Evolutionary conservation across 2,113 vertebrate genomes (phyloP).

Genomic region (Galeopterus variegatus): DNA sequence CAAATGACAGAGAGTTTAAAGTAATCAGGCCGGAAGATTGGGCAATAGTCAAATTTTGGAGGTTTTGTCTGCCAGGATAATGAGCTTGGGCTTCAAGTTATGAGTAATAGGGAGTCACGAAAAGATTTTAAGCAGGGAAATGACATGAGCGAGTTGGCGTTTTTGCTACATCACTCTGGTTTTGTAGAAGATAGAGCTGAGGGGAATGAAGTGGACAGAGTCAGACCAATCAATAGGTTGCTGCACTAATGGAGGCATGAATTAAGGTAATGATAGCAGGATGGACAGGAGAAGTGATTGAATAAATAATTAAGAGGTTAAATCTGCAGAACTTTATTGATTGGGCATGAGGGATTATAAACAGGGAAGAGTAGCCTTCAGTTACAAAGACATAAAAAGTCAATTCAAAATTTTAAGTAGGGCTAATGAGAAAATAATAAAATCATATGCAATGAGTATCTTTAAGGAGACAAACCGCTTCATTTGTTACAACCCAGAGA

Average conservation of each 20-base stretch:
- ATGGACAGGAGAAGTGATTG: conserved; percentile 10
- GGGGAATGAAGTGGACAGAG: neutral
- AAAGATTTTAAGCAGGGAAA: conserved; percentile 8
- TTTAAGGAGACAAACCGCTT: conserved; percentile 56
- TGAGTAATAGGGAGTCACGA: neutral
- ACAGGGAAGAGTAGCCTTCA: conserved; percentile 26
- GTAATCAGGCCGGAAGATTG: neutral
- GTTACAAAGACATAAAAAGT: conserved; percentile 62
- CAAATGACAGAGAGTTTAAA: neutral
- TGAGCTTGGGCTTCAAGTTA: conserved; percentile 52
- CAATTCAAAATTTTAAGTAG: conserved; percentile 63
- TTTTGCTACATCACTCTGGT: conserved; percentile 17
- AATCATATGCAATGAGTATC: neutral
- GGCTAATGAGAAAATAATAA: conserved; percentile 64
- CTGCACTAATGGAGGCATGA: conserved; percentile 13
- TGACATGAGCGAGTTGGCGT: neutral
- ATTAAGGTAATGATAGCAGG: conserved; percentile 11
- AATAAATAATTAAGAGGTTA: conserved; percentile 70
- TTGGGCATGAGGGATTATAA: conserved; percentile 9
- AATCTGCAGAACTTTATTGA: conserved; percentile 61
- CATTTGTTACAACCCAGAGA: conserved; percentile 73
- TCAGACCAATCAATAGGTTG: neutral
- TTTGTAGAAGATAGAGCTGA: neutral
- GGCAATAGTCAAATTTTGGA: neutral
- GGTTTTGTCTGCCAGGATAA: conserved; percentile 38